Conservation (phyloP, 2,113 vertebrate genomes). For the Coturnix japonica region DNA sequence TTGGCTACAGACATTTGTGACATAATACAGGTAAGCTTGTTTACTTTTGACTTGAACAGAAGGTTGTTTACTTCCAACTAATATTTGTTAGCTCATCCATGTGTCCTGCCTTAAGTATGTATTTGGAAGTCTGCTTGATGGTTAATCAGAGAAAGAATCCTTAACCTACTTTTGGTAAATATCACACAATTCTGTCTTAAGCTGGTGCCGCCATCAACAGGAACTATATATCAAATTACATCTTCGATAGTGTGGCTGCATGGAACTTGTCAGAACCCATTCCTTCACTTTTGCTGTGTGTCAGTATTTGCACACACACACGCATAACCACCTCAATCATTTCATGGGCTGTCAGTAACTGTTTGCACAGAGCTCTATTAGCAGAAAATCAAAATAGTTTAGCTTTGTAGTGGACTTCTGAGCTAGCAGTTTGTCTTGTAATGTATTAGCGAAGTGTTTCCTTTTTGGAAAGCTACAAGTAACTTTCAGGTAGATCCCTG, state of each 20-base stretch:
- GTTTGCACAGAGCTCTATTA: background rate
- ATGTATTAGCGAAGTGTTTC: background rate
- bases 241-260: background rate
- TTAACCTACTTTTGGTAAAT: background rate
- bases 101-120: background rate
- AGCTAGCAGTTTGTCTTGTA: background rate
- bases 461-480: background rate
- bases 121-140: background rate
- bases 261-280: background rate
- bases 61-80: background rate
- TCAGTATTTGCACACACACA: background rate
- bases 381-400: background rate
- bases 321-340: fast-evolving
- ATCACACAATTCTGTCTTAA: background rate
- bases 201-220: background rate
- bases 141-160: background rate
- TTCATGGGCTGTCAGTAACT: background rate
- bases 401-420: background rate
- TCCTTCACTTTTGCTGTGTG: background rate
- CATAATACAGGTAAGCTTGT: fast-evolving
- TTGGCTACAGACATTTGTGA: background rate
- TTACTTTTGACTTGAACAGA: background rate
- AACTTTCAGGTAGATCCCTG: background rate
- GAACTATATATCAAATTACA: background rate
- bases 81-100: background rate